Percentiles rank a stretch among this genome's conserved stretches.
Conservation (phyloP, 2,888 invertebrate species). For the Drosophila rubida region DNA sequence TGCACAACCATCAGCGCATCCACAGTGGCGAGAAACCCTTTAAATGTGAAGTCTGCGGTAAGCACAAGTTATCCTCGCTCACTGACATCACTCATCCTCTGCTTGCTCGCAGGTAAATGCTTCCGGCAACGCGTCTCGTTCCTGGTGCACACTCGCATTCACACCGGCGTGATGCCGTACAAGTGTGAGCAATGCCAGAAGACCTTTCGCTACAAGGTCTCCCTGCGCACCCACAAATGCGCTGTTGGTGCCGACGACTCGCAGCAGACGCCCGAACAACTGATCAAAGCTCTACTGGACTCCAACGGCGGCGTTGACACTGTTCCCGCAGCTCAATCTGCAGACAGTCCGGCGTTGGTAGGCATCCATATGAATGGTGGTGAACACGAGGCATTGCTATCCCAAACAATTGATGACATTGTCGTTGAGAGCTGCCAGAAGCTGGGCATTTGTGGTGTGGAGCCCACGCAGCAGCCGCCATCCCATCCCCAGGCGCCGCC, state of each 20-base stretch:
- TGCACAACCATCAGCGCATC: conserved; percentile 94
- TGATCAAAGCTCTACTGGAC: conserved; percentile 80
- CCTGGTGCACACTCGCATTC: conserved; percentile 92
- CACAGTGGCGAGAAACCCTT: conserved; percentile 92
- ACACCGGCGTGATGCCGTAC: conserved; percentile 94
- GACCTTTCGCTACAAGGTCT: conserved; percentile 93
- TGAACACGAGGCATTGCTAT: conserved; percentile 77
- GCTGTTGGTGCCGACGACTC: conserved; percentile 34
- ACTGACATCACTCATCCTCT: neutral
- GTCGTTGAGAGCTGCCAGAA: conserved; percentile 84
- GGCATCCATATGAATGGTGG: conserved; percentile 44
- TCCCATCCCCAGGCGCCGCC: no score
- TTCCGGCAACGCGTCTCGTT: conserved; percentile 94
- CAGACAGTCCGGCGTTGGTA: conserved; percentile 84
- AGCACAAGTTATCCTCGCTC: conserved; percentile 51
- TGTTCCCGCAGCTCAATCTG: conserved; percentile 82
- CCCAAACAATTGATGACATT: conserved; percentile 84
- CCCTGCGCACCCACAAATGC: conserved; percentile 93
- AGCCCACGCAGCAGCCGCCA: conserved; percentile 22
- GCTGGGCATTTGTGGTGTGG: conserved; percentile 81
- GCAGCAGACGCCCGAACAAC: conserved; percentile 74
- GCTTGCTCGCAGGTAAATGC: conserved; percentile 89
- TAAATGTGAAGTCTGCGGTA: conserved; percentile 94
- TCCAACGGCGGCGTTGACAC: conserved; percentile 38
- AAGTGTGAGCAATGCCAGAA: conserved; percentile 92